Evolutionary conservation across 2,797 vertebrate species (phyloP).

Genomic region (Cuniculus paca): DNA sequence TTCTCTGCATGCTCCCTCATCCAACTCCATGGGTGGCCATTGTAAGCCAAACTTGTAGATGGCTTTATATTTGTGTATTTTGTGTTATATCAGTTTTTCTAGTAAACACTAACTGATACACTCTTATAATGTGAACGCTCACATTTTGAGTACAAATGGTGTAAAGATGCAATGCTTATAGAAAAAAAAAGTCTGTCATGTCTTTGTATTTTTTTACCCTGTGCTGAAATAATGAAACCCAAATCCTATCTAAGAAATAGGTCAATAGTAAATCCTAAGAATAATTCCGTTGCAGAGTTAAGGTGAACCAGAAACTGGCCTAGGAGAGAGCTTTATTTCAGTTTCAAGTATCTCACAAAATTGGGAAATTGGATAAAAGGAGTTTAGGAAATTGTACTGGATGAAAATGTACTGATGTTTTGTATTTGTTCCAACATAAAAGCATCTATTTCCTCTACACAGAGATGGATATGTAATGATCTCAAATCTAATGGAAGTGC

Average conservation of each 20-base stretch:
- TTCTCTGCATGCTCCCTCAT: not conserved
- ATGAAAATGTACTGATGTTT: constrained; percentile 71
- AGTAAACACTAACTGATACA: not conserved
- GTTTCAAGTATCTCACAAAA: constrained; percentile 69
- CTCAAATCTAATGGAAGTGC: constrained; percentile 70
- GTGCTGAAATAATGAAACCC: constrained; percentile 63
- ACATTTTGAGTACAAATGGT: constrained; percentile 18
- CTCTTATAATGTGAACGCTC: not conserved
- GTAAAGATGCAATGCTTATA: not conserved
- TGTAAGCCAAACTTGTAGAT: not conserved
- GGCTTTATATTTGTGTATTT: not conserved
- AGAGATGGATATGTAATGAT: constrained; percentile 35
- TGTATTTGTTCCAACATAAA: constrained; percentile 65
- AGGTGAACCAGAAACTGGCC: constrained; percentile 63
- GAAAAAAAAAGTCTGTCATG: constrained; percentile 17
- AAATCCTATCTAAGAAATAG: constrained; percentile 64
- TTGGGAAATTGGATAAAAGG: constrained; percentile 79
- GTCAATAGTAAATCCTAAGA: constrained; percentile 54
- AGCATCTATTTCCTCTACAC: constrained; percentile 60
- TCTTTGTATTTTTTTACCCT: constrained; percentile 44
- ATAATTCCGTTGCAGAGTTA: constrained; percentile 70
- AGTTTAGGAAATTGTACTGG: constrained; percentile 71
- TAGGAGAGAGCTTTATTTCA: constrained; percentile 65
- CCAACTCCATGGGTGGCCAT: not conserved
- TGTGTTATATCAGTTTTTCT: not conserved